Percentiles rank a stretch among this genome's conserved stretches.
phyloP scores from a whole-genome alignment of 1,140 invertebrate genomes.

The Lutraria rhynchaena region DNA sequence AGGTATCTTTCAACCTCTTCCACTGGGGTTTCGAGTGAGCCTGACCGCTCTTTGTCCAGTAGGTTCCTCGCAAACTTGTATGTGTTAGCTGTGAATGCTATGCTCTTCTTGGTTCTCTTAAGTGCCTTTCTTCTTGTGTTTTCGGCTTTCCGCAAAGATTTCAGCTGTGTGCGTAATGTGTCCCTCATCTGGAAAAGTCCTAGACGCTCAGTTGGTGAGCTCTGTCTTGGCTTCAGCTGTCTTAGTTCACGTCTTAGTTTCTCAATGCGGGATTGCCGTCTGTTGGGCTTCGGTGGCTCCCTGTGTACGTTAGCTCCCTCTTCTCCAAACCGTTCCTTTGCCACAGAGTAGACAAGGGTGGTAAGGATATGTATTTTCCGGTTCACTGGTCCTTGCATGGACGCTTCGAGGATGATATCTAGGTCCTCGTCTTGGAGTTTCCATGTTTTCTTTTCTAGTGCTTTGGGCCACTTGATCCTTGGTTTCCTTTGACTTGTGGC shows the following conservation, averaged over 20 bases:
- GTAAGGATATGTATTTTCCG: slow-evolving; percentile 27
- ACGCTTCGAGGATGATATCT: slow-evolving; percentile 30
- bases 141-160: slow-evolving; percentile 35
- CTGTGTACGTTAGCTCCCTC: slow-evolving; percentile 1
- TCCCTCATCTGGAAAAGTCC: slow-evolving; percentile 21
- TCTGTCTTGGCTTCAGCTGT: slow-evolving; percentile 11
- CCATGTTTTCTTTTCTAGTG: slow-evolving; percentile 28
- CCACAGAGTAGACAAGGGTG: slow-evolving; percentile 29
- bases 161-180: slow-evolving; percentile 32
- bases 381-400: too few species aligned
- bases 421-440: slow-evolving; percentile 39
- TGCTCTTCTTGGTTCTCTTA: slow-evolving; percentile 25
- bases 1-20: slow-evolving; percentile 44
- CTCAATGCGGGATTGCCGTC: slow-evolving; percentile 5
- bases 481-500: slow-evolving; percentile 8
- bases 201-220: slow-evolving; percentile 8
- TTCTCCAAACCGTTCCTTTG: slow-evolving; percentile 8
- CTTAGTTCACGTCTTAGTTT: slow-evolving; percentile 19
- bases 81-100: slow-evolving; percentile 41
- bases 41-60: too few species aligned
- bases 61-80: too few species aligned
- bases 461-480: slow-evolving; percentile 38
- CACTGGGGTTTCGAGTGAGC: not conserved
- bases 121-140: slow-evolving; percentile 24
- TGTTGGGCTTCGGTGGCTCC: not conserved